Conservation (phyloP, 2,888 invertebrate genomes). For the Sarcophaga subvicina region DNA sequence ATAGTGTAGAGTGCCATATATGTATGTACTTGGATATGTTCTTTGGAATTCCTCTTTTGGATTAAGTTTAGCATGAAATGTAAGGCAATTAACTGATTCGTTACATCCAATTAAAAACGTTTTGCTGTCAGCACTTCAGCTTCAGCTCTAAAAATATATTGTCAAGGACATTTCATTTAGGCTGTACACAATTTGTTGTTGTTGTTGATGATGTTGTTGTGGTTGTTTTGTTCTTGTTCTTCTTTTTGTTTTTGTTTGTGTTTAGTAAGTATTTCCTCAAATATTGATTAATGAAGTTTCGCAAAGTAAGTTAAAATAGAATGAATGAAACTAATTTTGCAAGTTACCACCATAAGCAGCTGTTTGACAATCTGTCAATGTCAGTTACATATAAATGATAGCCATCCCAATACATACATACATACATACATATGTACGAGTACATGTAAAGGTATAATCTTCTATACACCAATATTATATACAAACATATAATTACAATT, state of each 20-base stretch:
- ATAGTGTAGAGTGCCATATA: background rate
- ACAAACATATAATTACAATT: too few relatives aligned
- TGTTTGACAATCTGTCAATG: constrained; percentile 52
- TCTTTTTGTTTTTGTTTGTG: background rate
- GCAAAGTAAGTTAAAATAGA: constrained; percentile 2
- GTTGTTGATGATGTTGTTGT: background rate
- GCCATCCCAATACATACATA: background rate
- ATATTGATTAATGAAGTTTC: constrained; percentile 35
- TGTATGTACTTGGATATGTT: background rate
- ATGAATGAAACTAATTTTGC: constrained; percentile 18
- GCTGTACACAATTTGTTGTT: background rate
- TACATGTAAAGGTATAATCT: too few relatives aligned
- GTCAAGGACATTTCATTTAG: background rate
- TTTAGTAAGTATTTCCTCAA: background rate
- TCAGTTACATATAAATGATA: background rate
- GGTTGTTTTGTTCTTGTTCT: too few relatives aligned
- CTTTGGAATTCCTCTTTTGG: background rate
- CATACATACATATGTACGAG: background rate
- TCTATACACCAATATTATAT: too few relatives aligned
- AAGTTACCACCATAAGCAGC: constrained; percentile 22
- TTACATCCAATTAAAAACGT: background rate
- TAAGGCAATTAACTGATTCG: background rate
- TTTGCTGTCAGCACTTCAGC: background rate
- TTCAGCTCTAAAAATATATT: background rate
- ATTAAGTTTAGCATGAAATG: background rate